These are phyloP conservation scores for Sceliomorpha sp. DNA, from an alignment of 2,888 invertebrate genomes.

Conservation along the genomic window DNA sequence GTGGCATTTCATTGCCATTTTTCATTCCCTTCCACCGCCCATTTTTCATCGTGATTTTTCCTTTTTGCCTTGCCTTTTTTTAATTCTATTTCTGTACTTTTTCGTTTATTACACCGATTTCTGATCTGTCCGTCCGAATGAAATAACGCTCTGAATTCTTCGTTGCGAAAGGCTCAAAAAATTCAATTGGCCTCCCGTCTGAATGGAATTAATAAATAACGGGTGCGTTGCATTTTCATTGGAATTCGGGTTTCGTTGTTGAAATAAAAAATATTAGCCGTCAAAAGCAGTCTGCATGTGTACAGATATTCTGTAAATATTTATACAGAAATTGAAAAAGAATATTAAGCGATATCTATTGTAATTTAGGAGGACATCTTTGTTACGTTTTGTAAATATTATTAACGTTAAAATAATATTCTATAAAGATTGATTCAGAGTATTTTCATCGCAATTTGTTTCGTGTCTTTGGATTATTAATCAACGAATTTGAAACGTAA, in stretches of 20 bases:
- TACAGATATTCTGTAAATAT: no score
- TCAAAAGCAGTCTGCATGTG: no score
- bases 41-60: conserved; percentile 49
- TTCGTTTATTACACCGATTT: conserved; percentile 51
- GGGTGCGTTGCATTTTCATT: conserved; percentile 47
- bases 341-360: no score
- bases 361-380: no score
- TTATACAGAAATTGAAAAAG: no score
- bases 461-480: no score
- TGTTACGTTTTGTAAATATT: no score
- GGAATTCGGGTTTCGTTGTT: conserved; percentile 6
- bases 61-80: conserved; percentile 35
- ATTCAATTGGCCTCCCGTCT: conserved; percentile 48
- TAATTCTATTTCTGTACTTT: conserved; percentile 47
- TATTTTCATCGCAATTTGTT: no score
- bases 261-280: no score
- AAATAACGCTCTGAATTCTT: conserved; percentile 43
- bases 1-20: conserved; percentile 45
- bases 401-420: no score
- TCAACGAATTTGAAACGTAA: no score
- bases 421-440: no score
- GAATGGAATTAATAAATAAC: conserved; percentile 52
- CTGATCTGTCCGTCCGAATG: conserved; percentile 45
- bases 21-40: conserved; percentile 29
- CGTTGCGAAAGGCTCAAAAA: conserved; percentile 29